These are phyloP conservation scores for Cataglyphis hispanica DNA, from an alignment of 1,140 invertebrate species.

Conservation along the genomic window DNA sequence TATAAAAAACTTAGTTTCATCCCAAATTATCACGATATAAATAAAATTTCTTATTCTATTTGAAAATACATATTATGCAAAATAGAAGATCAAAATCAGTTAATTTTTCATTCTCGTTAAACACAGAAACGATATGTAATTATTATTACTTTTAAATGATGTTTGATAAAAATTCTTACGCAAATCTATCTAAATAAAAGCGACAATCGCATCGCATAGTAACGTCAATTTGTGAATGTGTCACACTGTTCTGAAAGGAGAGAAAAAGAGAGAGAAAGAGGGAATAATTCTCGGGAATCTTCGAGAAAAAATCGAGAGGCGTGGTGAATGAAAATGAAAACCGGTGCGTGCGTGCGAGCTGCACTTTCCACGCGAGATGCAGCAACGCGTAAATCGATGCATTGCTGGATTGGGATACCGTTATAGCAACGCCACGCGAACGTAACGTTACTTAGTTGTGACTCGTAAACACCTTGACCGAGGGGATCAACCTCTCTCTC, in stretches of 20 bases:
- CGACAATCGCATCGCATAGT: not conserved
- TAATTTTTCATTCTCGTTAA: slow-evolving; percentile 14
- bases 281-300: not conserved
- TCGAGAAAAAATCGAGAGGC: not conserved
- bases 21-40: not conserved
- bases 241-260: not conserved
- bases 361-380: slow-evolving; percentile 62
- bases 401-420: slow-evolving; percentile 54
- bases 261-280: not conserved
- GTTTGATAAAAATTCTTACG: not conserved
- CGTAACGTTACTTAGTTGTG: slow-evolving; percentile 21
- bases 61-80: not conserved
- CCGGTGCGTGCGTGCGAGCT: slow-evolving; percentile 15
- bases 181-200: not conserved
- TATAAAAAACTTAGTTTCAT: too few relatives aligned
- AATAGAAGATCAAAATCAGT: not conserved
- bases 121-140: not conserved
- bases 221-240: not conserved
- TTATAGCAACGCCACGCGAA: slow-evolving; percentile 54
- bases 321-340: slow-evolving; percentile 69
- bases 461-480: slow-evolving; percentile 23
- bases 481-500: not conserved
- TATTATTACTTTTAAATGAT: not conserved
- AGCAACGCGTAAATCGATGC: slow-evolving; percentile 10
- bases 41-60: not conserved